A percentile compares a stretch with the other conserved stretches of the same genome.
Evolutionary conservation across 2,797 vertebrate genomes (phyloP).

Genomic region (Syngnathus rostellatus): DNA sequence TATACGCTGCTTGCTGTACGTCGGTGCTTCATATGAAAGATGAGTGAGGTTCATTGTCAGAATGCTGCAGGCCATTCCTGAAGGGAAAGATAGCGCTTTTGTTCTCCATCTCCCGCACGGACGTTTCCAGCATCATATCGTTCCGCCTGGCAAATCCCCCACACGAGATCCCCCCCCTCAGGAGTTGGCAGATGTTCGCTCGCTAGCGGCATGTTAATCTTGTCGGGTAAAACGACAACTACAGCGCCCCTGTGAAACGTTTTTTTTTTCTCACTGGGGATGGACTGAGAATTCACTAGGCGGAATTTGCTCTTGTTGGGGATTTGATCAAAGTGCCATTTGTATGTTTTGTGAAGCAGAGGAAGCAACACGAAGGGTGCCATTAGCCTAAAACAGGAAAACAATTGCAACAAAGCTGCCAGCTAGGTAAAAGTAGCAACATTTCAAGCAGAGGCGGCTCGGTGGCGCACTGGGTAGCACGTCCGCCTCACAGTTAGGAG

Average conservation of each 20-base stretch:
- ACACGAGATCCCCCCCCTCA: slow-evolving; percentile 20
- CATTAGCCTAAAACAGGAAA: neutral
- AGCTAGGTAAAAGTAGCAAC: no score
- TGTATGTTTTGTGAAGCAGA: neutral
- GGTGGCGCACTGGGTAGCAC: no score
- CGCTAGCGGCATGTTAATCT: slow-evolving; percentile 2
- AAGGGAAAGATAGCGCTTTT: slow-evolving; percentile 23
- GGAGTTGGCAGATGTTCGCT: slow-evolving; percentile 28
- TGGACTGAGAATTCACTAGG: neutral
- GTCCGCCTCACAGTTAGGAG: no score
- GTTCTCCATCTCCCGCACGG: slow-evolving; percentile 35
- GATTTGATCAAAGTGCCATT: neutral
- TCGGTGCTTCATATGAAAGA: slow-evolving; percentile 20
- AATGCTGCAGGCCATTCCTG: slow-evolving; percentile 28
- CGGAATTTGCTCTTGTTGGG: neutral
- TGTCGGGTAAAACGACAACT: neutral
- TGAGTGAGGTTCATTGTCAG: slow-evolving; percentile 43
- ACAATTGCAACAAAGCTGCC: no score
- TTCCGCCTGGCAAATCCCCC: slow-evolving; percentile 37
- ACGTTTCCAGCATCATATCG: slow-evolving; percentile 31
- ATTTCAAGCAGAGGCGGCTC: no score
- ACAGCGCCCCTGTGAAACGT: neutral
- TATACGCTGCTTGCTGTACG: no score
- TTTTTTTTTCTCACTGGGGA: neutral
- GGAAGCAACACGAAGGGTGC: neutral